phyloP scores from a whole-genome alignment of 2,888 invertebrate species.

The Thalpophila matura region DNA sequence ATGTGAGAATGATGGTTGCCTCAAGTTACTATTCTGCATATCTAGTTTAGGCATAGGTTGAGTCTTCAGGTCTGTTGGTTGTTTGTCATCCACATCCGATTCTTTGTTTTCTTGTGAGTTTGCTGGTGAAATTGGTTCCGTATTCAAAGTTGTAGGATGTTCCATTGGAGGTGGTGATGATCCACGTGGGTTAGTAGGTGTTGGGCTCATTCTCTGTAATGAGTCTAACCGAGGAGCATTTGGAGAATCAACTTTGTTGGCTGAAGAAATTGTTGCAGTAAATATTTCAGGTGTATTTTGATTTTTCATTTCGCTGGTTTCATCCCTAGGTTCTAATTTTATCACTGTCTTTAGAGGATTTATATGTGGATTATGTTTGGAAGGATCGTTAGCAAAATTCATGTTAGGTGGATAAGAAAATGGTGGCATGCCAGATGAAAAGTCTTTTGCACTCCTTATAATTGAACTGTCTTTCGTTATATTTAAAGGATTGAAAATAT shows the following conservation, averaged over 20 bases:
- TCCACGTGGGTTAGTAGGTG: constrained; percentile 82
- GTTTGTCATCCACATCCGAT: constrained; percentile 84
- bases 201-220: constrained; percentile 86
- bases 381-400: constrained; percentile 83
- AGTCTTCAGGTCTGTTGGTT: constrained; percentile 86
- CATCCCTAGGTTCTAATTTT: constrained; percentile 89
- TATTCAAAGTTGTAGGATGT: constrained; percentile 81
- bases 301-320: constrained; percentile 84
- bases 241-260: constrained; percentile 84
- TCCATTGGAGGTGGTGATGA: constrained; percentile 86
- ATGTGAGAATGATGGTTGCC: constrained; percentile 81
- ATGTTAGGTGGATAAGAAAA: constrained; percentile 84
- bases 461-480: constrained; percentile 85
- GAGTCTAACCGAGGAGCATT: constrained; percentile 83
- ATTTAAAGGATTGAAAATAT: constrained; percentile 86
- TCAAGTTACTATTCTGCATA: constrained; percentile 71
- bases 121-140: constrained; percentile 86
- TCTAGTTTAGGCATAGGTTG: constrained; percentile 82
- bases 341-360: constrained; percentile 89
- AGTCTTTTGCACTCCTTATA: constrained; percentile 86
- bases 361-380: constrained; percentile 83
- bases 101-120: constrained; percentile 86
- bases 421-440: constrained; percentile 80
- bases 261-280: constrained; percentile 86
- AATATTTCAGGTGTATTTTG: constrained; percentile 88